Evolutionary conservation across 2,888 invertebrate species (phyloP).

Genomic region (Drosophila borealis): DNA sequence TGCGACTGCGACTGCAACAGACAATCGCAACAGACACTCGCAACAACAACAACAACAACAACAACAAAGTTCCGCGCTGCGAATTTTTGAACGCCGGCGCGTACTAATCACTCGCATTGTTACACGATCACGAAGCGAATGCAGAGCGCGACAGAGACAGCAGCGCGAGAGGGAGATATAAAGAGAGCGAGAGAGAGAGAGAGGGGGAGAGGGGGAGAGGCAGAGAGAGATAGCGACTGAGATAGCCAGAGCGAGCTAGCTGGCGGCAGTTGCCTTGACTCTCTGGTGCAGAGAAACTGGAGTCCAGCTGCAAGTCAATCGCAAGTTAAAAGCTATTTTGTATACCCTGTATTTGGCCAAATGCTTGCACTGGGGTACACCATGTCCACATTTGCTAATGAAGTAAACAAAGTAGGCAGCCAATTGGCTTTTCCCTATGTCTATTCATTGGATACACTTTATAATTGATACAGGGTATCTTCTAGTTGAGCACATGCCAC

Average conservation of each 20-base stretch:
- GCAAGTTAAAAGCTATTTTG: slow-evolving; percentile 14
- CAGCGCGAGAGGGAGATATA: background rate
- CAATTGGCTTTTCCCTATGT: too few species aligned
- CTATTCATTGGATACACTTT: too few species aligned
- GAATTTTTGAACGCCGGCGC: slow-evolving; percentile 77
- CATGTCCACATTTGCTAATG: too few species aligned
- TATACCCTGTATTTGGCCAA: slow-evolving; percentile 20
- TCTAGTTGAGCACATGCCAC: too few species aligned
- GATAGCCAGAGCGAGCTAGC: background rate
- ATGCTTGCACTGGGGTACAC: background rate
- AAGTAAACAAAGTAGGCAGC: too few species aligned
- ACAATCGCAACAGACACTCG: slow-evolving; percentile 30
- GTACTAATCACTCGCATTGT: slow-evolving; percentile 82
- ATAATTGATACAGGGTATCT: too few species aligned
- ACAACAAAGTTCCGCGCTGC: slow-evolving; percentile 30
- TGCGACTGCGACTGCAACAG: slow-evolving; percentile 20
- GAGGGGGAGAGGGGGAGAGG: background rate
- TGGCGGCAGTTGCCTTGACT: slow-evolving; percentile 19
- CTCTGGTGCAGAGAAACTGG: slow-evolving; percentile 48
- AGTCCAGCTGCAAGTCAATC: slow-evolving; percentile 44
- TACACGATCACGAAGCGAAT: slow-evolving; percentile 67
- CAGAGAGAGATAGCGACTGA: background rate
- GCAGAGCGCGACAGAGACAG: slow-evolving; percentile 1
- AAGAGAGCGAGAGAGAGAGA: background rate
- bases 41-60: slow-evolving; percentile 22